phyloP scores from a whole-genome alignment of 37 sponge, comb jelly and placozoan genomes.

The Diacarnus erythraeanus region DNA sequence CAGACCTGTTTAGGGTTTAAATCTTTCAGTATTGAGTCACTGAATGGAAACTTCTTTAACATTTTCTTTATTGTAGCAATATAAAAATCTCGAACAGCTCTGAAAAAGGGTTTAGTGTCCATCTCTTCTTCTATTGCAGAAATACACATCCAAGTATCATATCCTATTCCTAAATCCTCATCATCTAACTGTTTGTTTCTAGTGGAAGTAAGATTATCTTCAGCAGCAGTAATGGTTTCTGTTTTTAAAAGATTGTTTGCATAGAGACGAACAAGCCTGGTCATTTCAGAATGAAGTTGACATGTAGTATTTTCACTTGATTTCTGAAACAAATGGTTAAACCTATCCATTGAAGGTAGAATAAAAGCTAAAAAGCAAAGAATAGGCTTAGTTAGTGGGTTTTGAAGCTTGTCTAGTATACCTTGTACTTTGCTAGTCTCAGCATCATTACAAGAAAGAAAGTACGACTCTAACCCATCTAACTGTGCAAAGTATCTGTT shows the following conservation, averaged over 20 bases:
- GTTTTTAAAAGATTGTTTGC: slow-evolving; percentile 27
- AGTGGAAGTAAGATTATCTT: neutral
- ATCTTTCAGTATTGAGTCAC: slow-evolving; percentile 44
- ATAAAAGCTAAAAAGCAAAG: slow-evolving; percentile 35
- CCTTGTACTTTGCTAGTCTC: slow-evolving; percentile 19
- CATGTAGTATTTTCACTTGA: slow-evolving; percentile 27
- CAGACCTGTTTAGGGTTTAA: slow-evolving; percentile 23
- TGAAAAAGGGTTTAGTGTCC: neutral
- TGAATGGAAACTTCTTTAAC: slow-evolving; percentile 40
- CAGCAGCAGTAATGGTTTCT: neutral
- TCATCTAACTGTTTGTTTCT: neutral
- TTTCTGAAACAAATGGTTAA: slow-evolving; percentile 41
- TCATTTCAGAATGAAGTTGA: slow-evolving; percentile 48
- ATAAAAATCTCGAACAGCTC: slow-evolving; percentile 28
- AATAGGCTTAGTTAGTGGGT: slow-evolving; percentile 49
- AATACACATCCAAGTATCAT: slow-evolving; percentile 27
- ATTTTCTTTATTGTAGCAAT: slow-evolving; percentile 40
- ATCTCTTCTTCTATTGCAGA: neutral
- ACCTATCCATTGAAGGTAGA: slow-evolving; percentile 58
- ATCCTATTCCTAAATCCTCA: slow-evolving; percentile 45
- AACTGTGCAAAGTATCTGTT: too few relatives aligned
- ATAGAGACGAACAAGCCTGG: slow-evolving; percentile 37
- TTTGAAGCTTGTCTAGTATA: neutral
- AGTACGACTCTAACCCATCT: slow-evolving; percentile 24
- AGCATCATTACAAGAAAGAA: slow-evolving; percentile 53